Evolutionary conservation across 1,140 invertebrate species (phyloP).

Genomic region (Polyergus mexicanus): DNA sequence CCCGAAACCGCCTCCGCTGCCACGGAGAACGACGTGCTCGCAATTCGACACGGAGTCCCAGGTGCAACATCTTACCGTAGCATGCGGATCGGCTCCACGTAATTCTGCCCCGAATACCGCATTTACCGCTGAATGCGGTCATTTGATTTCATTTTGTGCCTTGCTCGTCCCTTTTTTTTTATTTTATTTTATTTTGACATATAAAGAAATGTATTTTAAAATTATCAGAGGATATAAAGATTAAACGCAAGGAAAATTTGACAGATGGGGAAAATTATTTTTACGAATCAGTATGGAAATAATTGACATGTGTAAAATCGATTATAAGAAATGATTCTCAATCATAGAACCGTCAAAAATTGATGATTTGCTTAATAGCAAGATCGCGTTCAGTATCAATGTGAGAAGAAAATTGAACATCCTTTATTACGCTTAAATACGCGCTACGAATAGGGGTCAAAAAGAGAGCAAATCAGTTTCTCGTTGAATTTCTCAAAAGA

Average conservation of each 20-base stretch:
- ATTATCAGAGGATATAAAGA: background rate
- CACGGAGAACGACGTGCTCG: constrained; percentile 39
- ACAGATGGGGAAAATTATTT: background rate
- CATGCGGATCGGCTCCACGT: constrained; percentile 24
- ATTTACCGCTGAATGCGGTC: constrained; percentile 16
- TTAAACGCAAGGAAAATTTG: background rate
- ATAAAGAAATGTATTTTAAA: background rate
- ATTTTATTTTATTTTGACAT: background rate
- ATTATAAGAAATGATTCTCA: too few relatives aligned
- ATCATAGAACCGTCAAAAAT: background rate
- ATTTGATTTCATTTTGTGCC: background rate
- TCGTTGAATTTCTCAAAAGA: background rate
- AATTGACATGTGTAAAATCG: background rate
- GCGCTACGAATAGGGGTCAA: background rate
- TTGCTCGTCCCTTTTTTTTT: background rate
- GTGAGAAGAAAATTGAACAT: background rate
- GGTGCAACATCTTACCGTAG: constrained; percentile 52
- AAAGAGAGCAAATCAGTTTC: background rate
- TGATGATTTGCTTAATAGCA: background rate
- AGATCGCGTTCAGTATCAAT: background rate
- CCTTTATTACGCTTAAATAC: background rate
- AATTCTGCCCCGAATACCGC: constrained; percentile 1
- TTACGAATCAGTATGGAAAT: background rate
- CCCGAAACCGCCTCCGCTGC: constrained; percentile 38
- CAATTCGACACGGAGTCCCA: constrained; percentile 35